Conservation (phyloP, 2,113 vertebrate genomes). For the Lates calcarifer region DNA sequence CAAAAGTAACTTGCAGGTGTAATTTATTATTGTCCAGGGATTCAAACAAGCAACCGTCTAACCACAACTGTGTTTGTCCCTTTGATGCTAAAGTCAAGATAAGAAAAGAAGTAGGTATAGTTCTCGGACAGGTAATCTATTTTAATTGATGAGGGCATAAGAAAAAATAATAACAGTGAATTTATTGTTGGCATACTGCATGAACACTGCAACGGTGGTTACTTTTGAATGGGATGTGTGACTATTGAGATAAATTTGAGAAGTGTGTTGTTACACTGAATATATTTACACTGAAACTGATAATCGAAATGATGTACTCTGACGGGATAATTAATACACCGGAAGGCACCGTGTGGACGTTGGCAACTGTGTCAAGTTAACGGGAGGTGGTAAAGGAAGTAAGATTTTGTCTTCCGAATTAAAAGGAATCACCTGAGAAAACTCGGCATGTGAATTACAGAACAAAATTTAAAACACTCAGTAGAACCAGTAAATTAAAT, state of each 20-base stretch:
- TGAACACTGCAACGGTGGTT: background rate
- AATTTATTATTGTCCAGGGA: background rate
- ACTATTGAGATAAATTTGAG: background rate
- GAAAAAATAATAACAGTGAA: background rate
- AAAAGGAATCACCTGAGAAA: background rate
- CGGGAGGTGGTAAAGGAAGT: conserved; percentile 7
- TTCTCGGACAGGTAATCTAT: background rate
- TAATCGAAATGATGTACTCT: background rate
- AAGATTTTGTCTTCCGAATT: background rate
- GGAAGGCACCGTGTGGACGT: conserved; percentile 63
- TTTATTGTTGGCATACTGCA: background rate
- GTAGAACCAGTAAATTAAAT: background rate
- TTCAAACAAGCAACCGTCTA: background rate
- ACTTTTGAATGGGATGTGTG: background rate
- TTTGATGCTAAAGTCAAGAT: background rate
- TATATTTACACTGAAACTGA: background rate
- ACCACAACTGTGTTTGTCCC: background rate
- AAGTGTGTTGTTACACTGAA: no score
- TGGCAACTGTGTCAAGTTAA: conserved; percentile 40
- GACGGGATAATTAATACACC: conserved; percentile 55
- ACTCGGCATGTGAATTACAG: background rate
- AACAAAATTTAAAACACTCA: background rate
- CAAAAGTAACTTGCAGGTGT: background rate
- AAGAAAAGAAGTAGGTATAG: background rate
- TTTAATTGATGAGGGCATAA: no score